Evolutionary conservation across 1,140 invertebrate genomes (phyloP), one percentile per base, ranked within the genome.

Genomic region (Drosophila gunungcola): DNA sequence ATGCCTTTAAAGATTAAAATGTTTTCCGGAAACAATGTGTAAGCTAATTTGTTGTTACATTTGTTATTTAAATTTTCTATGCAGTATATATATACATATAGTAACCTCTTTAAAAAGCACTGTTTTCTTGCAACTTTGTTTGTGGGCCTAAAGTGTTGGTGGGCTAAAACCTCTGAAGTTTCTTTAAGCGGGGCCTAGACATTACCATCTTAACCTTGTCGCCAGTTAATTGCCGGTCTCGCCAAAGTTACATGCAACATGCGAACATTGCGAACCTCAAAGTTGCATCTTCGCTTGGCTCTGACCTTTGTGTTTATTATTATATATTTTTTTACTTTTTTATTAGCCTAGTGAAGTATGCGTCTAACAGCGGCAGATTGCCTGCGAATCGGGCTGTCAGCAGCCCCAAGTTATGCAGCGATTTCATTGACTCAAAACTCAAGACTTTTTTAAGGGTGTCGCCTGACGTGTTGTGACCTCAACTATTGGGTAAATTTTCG

Each of bases 131-230:
- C 7, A 45, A 10, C 25, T 45, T 45, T 25, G 43, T 45, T n/a
- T 13, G 10, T 9, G 0, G 3, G 2, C 36, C 10, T 38, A 11
- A 0, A 29, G 16, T 27, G 21, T 27, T 10, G 5, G 21, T 16
- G 25, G 11, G 27, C 49, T 63, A 43, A 63, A 63, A 29, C 11
- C 13, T 11, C n/a, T 6, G 0, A 16, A 16, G 11, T 41, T 13
- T 13, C 36, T 56, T 53, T 48, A 57, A 65, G 48, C 60, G 57
- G 25, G 36, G 21, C 54, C 62, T 39, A 54, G 64, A 65, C 56
- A 78, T 86, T 78, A 68, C 79, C 65, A 61, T 73, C 79, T 80
- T 88, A 89, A 84, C 83, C 83, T 88, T 88, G 83, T 89, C 79
- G 83, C 83, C 72, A 84, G 75, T 80, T 89, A 89, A 89, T 88